Base-by-base conservation (phyloP, 2,888 invertebrate genomes). In the Chymomyza amoena region DNA sequence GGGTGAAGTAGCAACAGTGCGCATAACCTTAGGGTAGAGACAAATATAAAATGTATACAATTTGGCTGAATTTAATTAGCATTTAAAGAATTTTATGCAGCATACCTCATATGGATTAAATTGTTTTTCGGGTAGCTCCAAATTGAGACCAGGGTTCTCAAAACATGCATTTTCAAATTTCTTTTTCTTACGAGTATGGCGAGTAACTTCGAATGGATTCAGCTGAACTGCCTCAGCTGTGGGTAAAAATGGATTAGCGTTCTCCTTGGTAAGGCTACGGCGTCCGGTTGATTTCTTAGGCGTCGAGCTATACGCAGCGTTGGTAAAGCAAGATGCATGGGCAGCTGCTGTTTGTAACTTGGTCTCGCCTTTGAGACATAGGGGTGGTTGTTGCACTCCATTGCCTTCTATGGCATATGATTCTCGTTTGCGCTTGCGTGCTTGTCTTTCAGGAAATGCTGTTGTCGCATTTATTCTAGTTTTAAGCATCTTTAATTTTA, bases 81-180 rank as follows among this genome's bases (percentile, higher is more conserved):
- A 25, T 25, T 25, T 50, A 25, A 18, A 15, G n/a, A 54, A 16
- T 7, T 6, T 6, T 13, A 7, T 7, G 16, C 18, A 18, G 20
- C 69, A 51, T 72, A 90, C 91, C 88, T 92, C 92, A 77, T 89
- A 92, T 0, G 92, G 92, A 89, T 92, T 92, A 50, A 92, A 90
- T 65, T 89, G 82, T 45, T 89, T 91, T 65, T 92, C 92, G 6
- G 91, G 90, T 50, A 90, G 63, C 45, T 92, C 90, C 4, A 92
- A 78, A 82, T 92, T 92, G 2, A 92, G 77, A 9, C 90, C 92
- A 2, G 90, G 88, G 84, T 92, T 92, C 65, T 89, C 90, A 61
- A 92, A 92, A 66, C 92, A 92, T 18, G 85, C 89, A 6, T 79
- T 81, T 4, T 87, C 86, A 7, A 89, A 90, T 68, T 90, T 91